Base-by-base conservation (phyloP, 64 coral and sea anemone genomes). In the Montipora sp. region DNA sequence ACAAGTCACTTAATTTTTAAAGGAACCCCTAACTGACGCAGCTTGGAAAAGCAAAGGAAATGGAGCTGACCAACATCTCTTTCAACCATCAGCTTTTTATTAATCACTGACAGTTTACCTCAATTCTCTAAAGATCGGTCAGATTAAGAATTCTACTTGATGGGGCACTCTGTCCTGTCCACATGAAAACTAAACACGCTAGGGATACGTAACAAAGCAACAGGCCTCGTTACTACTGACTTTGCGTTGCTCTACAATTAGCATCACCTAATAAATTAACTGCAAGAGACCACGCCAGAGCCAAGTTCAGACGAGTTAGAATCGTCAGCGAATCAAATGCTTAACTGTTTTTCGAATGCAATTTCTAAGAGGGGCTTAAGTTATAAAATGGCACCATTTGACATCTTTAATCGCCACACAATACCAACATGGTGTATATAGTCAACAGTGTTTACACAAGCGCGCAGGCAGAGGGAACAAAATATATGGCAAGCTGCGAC, bases 351-450 rank as follows among this genome's bases (percentile, higher is more conserved):
- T 51, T 45, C 2, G 4, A 19, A 67, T 20, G 63, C 65, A 85
- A 72, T 72, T 67, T 71, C 63, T 71, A 48, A 84, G 65, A 70
- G 46, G 24, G 45, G 68, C 18, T 51, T 50, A 65, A 65, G n/a
- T 20, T 72, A 85, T 85, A 85, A 85, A 85, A 85, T 85, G 82
- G 65, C 82, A 85, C 82, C 47, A 85, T 85, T 85, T 85, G 82
- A 85, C 82, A 72, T 85, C 47, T 85, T 63, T 85, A 85, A 84
- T 84, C 81, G 81, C 44, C 60, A 19, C 18, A 85, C 82, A 85
- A 85, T 85, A 72, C 44, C 61, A 85, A 71, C 65, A 68, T 45
- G 16, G 82, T 85, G 61, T 85, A 68, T 72, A 43, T 27, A 85
- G 66, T 85, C 82, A 85, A 85, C 66, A 85, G 82, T 85, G 82